phyloP scores from a whole-genome alignment of 2,797 vertebrate species.

The Cottoperca gobio region DNA sequence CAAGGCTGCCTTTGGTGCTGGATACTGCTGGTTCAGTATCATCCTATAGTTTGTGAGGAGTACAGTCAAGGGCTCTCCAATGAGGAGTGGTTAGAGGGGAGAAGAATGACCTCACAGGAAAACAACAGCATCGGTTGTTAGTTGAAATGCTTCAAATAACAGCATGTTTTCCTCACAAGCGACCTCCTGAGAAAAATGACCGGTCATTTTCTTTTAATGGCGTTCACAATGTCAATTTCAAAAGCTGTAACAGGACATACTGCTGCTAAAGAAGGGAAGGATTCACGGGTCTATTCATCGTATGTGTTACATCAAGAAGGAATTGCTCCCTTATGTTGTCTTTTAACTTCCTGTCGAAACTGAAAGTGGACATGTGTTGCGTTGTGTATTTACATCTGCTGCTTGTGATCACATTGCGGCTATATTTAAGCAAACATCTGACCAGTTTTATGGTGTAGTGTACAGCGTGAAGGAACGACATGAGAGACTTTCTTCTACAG shows the following conservation, averaged over 20 bases:
- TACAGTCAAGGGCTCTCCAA: conserved; percentile 26
- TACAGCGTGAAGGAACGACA: background rate
- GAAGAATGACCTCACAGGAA: conserved; percentile 9
- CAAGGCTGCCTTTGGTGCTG: conserved; percentile 13
- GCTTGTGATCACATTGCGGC: too few relatives aligned
- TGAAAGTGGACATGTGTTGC: background rate
- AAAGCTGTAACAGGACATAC: too few relatives aligned
- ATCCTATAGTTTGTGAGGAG: conserved; percentile 17
- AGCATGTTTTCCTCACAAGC: conserved; percentile 3
- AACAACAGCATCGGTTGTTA: background rate
- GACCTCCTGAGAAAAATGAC: background rate
- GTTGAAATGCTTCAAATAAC: conserved; percentile 4
- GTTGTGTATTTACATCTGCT: background rate
- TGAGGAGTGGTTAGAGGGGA: conserved; percentile 18
- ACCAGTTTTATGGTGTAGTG: too few relatives aligned
- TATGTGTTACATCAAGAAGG: background rate
- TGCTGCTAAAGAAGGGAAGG: background rate
- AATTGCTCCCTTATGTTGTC: background rate
- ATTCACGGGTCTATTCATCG: background rate
- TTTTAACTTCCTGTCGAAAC: background rate
- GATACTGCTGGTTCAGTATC: conserved; percentile 30
- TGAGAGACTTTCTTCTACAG: too few relatives aligned
- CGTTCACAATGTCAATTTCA: background rate
- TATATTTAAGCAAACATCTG: too few relatives aligned
- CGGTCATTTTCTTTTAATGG: background rate